Evolutionary conservation across 2,113 vertebrate genomes (phyloP).

Genomic region (Meriones unguiculatus): DNA sequence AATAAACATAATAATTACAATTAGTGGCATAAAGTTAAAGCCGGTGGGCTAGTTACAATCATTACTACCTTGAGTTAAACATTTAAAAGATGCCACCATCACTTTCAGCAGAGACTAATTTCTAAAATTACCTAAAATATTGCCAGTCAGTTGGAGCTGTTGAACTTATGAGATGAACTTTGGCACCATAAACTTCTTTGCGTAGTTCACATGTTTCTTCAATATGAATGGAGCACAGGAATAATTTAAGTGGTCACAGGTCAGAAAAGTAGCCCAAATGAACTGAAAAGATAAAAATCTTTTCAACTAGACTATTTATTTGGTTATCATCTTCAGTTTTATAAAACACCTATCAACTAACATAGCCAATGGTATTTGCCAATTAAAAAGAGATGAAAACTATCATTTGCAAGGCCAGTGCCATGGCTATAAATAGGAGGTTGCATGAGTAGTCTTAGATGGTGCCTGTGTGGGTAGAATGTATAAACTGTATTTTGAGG

Average conservation of each 20-base stretch:
- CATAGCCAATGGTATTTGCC: not conserved
- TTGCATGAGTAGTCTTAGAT: not conserved
- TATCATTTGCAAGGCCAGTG: not conserved
- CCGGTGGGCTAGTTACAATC: conserved; percentile 38
- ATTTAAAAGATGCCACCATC: conserved; percentile 33
- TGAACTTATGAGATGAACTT: conserved; percentile 24
- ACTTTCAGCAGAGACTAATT: conserved; percentile 48
- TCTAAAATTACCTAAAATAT: conserved; percentile 47
- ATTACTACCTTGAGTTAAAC: conserved; percentile 63
- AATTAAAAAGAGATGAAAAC: conserved; percentile 6
- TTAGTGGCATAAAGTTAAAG: conserved; percentile 63
- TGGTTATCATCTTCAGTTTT: not conserved
- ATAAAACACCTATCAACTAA: conserved; percentile 13
- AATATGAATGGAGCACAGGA: not conserved
- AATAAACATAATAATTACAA: conserved; percentile 65
- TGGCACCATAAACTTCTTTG: not conserved
- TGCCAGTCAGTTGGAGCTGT: not conserved
- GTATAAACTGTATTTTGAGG: not conserved
- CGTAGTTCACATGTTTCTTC: not conserved
- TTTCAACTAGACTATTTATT: conserved; percentile 8
- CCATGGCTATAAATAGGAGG: not conserved
- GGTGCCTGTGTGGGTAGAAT: not conserved
- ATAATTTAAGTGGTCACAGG: not conserved
- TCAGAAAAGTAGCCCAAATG: conserved; percentile 45
- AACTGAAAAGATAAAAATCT: conserved; percentile 51